Percentiles rank a stretch among this genome's conserved stretches.
Conservation (phyloP, 2,888 invertebrate genomes). For the Cephonodes hylas region DNA sequence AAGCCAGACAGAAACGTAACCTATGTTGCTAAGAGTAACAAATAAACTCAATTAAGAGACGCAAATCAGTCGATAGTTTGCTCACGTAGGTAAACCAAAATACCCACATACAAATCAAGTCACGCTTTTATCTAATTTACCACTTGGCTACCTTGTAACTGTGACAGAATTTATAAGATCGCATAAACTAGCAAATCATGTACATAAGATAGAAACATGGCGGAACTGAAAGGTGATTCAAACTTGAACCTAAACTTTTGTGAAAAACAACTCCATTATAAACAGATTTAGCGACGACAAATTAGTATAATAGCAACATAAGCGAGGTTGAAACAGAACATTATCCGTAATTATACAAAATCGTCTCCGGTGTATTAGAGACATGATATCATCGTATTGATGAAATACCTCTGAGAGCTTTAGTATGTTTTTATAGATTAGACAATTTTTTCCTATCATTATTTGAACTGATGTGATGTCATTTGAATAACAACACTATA, state of each 20-base stretch:
- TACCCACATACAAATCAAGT: conserved; percentile 74
- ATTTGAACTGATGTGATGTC: neutral
- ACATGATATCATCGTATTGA: neutral
- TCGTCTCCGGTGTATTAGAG: conserved; percentile 32
- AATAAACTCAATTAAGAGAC: conserved; percentile 34
- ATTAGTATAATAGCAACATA: conserved; percentile 47
- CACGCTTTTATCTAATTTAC: conserved; percentile 73
- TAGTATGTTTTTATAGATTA: neutral
- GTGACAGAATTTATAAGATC: conserved; percentile 27
- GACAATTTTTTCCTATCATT: neutral
- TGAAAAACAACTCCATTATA: conserved; percentile 68
- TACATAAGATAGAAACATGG: conserved; percentile 59
- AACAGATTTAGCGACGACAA: conserved; percentile 68
- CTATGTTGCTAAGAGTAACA: neutral
- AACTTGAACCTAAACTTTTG: conserved; percentile 49
- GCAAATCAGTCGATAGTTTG: conserved; percentile 57
- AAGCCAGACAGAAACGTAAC: neutral
- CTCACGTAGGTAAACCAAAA: conserved; percentile 44
- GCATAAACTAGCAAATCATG: conserved; percentile 55
- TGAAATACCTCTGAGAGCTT: neutral
- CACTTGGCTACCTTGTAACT: conserved; percentile 34
- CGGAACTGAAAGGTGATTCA: conserved; percentile 64
- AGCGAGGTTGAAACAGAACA: conserved; percentile 45
- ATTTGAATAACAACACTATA: neutral
- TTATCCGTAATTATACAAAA: conserved; percentile 46